phyloP scores from a whole-genome alignment of 2,113 vertebrate species.

The Forbesichthys papilliferus region DNA sequence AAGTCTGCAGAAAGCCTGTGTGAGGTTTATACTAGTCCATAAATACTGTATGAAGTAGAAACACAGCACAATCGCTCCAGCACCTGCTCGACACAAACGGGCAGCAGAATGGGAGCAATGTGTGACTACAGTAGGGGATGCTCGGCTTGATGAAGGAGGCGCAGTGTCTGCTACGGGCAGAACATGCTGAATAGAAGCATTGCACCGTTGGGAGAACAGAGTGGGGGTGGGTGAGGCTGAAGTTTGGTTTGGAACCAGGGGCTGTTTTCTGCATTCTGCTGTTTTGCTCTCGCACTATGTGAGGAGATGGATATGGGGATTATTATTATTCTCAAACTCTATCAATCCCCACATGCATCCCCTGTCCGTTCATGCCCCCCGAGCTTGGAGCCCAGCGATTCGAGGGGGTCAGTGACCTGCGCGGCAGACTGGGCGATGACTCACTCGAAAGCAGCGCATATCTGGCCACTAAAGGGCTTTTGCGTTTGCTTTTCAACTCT shows the following conservation, averaged over 20 bases:
- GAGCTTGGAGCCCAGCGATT: constrained; percentile 21
- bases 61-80: no score
- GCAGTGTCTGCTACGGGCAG: constrained; percentile 38
- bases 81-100: not conserved
- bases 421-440: constrained; percentile 50
- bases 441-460: constrained; percentile 40
- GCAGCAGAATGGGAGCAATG: not conserved
- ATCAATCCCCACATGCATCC: not conserved
- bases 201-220: constrained; percentile 34
- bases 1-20: no score
- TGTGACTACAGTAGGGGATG: constrained; percentile 13
- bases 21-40: no score
- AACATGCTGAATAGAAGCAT: constrained; percentile 48
- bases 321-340: not conserved
- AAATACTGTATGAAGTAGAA: no score
- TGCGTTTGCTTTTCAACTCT: not conserved
- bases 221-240: constrained; percentile 37
- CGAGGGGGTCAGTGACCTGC: constrained; percentile 56
- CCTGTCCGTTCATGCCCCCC: constrained; percentile 5
- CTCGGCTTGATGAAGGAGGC: constrained; percentile 7
- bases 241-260: constrained; percentile 43
- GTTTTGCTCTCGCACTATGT: not conserved
- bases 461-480: constrained; percentile 3
- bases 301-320: no score
- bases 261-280: constrained; percentile 51